A percentile compares a stretch with the other conserved stretches of the same genome.
Evolutionary conservation across 2,888 invertebrate genomes (phyloP).

Genomic region (Troides helena): DNA sequence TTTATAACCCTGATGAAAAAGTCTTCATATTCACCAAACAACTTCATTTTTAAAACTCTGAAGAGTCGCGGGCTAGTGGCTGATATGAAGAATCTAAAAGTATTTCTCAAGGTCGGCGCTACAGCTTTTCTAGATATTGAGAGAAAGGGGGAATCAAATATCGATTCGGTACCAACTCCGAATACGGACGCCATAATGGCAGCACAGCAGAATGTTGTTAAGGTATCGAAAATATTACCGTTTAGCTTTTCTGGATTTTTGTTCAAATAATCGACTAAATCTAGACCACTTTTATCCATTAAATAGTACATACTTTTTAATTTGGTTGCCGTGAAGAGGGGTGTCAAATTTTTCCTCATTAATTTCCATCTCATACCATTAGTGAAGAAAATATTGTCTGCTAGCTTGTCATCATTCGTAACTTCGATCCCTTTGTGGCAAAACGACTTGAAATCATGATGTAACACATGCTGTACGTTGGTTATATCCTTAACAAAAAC

Average conservation of each 20-base stretch:
- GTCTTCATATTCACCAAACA: constrained; percentile 36
- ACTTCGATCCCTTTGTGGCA: constrained; percentile 47
- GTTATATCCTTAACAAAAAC: constrained; percentile 37
- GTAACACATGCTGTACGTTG: constrained; percentile 29
- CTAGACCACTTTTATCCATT: constrained; percentile 54
- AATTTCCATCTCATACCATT: constrained; percentile 58
- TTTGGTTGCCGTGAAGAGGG: constrained; percentile 58
- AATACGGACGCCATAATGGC: constrained; percentile 60
- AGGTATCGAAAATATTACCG: constrained; percentile 40
- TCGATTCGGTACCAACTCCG: constrained; percentile 54
- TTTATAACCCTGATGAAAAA: constrained; percentile 38
- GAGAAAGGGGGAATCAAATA: constrained; percentile 57
- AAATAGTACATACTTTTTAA: constrained; percentile 63
- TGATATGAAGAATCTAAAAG: constrained; percentile 43
- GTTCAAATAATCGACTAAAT: constrained; percentile 50
- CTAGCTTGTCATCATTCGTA: constrained; percentile 43
- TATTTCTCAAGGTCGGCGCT: constrained; percentile 36
- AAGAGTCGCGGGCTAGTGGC: constrained; percentile 37
- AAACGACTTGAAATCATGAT: constrained; percentile 48
- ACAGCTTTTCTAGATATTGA: constrained; percentile 41
- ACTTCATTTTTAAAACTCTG: constrained; percentile 32
- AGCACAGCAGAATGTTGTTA: constrained; percentile 48
- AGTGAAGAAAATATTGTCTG: constrained; percentile 49
- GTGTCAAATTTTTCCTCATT: constrained; percentile 58
- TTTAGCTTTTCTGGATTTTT: constrained; percentile 34